A percentile compares a stretch with the other conserved stretches of the same genome.
Evolutionary conservation across 2,113 vertebrate species (phyloP).

Genomic region (Corythornis madagascariensis): DNA sequence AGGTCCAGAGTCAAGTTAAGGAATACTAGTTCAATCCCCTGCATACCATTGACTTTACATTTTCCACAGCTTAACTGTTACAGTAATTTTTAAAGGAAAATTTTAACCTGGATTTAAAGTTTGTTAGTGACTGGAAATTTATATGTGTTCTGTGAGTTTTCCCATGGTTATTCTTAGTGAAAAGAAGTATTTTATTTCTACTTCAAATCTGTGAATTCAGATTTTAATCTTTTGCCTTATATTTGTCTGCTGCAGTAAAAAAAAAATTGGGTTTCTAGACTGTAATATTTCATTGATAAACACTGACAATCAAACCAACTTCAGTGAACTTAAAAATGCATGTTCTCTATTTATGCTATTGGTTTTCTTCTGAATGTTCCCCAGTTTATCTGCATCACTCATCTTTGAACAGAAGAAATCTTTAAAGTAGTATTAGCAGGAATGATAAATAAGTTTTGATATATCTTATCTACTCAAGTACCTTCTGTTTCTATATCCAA

Average conservation of each 20-base stretch:
- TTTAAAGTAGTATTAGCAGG: neutral
- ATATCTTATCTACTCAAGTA: neutral
- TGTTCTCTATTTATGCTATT: neutral
- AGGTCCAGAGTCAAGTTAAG: neutral
- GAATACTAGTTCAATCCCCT: neutral
- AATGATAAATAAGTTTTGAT: neutral
- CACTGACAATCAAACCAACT: neutral
- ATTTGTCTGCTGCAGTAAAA: neutral
- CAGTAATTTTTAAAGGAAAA: neutral
- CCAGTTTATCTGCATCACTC: neutral
- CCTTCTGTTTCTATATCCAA: neutral
- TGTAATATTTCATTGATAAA: neutral
- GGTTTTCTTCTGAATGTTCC: neutral
- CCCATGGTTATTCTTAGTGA: fast-evolving
- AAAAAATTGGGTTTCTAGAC: neutral
- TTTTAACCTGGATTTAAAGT: neutral
- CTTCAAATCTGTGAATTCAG: neutral
- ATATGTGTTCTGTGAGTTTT: neutral
- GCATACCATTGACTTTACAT: neutral
- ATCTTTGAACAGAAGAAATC: neutral
- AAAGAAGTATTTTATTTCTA: neutral
- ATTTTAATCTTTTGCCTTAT: neutral
- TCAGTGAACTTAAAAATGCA: neutral
- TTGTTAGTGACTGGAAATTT: neutral
- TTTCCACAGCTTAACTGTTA: neutral